These are phyloP conservation scores for Pongo pygmaeus DNA, from an alignment of 2,113 vertebrate species.

Conservation along the genomic window DNA sequence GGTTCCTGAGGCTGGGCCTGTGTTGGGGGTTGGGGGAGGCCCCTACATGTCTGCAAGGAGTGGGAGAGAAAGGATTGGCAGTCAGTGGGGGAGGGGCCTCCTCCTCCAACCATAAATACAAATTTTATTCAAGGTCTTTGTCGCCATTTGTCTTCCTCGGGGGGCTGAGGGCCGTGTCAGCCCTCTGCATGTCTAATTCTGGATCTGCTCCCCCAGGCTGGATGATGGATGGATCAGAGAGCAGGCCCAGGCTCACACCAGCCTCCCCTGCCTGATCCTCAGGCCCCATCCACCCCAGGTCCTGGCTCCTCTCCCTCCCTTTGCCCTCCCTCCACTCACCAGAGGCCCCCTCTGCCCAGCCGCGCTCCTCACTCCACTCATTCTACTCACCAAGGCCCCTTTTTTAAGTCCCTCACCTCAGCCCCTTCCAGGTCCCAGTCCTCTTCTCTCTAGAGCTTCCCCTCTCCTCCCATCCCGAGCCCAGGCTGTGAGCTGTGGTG, in stretches of 20 bases:
- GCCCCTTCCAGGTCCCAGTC: neutral
- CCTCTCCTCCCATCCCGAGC: neutral
- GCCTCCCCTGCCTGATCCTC: neutral
- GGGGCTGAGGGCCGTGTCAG: slow-evolving; percentile 40
- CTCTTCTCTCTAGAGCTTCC: slow-evolving; percentile 42
- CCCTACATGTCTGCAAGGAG: slow-evolving; percentile 42
- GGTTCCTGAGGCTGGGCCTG: neutral
- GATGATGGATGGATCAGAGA: slow-evolving; percentile 77
- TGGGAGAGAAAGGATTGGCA: slow-evolving; percentile 70
- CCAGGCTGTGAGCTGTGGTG: slow-evolving; percentile 53
- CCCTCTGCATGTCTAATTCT: slow-evolving; percentile 75
- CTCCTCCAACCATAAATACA: slow-evolving; percentile 78
- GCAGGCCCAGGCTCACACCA: neutral
- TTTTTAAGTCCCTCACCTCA: slow-evolving; percentile 45
- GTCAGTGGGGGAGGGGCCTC: slow-evolving; percentile 56
- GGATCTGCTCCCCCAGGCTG: slow-evolving; percentile 74
- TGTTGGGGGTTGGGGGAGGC: neutral
- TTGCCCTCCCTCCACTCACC: neutral
- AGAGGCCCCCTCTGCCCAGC: neutral
- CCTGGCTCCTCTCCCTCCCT: neutral
- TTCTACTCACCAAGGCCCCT: neutral
- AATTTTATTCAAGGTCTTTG: slow-evolving; percentile 83
- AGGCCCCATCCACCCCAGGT: neutral
- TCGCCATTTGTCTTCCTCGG: slow-evolving; percentile 72
- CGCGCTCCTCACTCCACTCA: neutral